Evolutionary conservation across 2,797 vertebrate species (phyloP), one percentile per base, ranked within the genome.

Genomic region (Betta splendens): DNA sequence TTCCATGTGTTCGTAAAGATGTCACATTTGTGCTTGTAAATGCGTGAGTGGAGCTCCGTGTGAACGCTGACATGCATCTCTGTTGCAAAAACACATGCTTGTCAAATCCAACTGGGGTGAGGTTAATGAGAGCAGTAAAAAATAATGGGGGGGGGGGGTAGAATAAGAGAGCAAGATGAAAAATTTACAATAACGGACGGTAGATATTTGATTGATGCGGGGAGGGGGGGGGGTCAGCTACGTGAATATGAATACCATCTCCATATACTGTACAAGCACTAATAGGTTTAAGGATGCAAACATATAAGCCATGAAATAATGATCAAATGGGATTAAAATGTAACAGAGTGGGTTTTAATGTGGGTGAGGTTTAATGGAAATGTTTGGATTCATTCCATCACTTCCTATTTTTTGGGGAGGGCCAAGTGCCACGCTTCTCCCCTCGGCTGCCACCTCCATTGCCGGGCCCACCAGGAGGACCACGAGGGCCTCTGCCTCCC

Each of bases 331-430:
- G 72, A 47, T 78, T 45, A 65, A 67, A 67, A 67, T 76, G 75
- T 29, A 49, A 39, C 25, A 55, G 51, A 58, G 56, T 59, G 60
- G 58, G 51, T 49, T 63, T 71, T 31, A 60, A 48, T 50, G 72
- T 51, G 28, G 64, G 59, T 62, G 50, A 66, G 59, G 17, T 58
- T 79, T 29, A 59, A 69, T 57, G 70, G 73, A 85, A 84, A 87
- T 81, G 79, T 86, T 82, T 57, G 52, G 46, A 69, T 72, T 74
- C 59, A 64, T 74, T 81, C 55, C 23, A 84, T 91, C 83, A 95
- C 91, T 95, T 96, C 76, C 94, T 93, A 77, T 95, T 96, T 84
- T 96, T 95, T 0, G 95, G 94, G 20, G 95, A 96, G 26, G 95
- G 93, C 94, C 95, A 96, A 81, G 92, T 94, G 67, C 90, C 91